phyloP scores from a whole-genome alignment of 2,888 invertebrate genomes.

The Eupithecia abbreviata region DNA sequence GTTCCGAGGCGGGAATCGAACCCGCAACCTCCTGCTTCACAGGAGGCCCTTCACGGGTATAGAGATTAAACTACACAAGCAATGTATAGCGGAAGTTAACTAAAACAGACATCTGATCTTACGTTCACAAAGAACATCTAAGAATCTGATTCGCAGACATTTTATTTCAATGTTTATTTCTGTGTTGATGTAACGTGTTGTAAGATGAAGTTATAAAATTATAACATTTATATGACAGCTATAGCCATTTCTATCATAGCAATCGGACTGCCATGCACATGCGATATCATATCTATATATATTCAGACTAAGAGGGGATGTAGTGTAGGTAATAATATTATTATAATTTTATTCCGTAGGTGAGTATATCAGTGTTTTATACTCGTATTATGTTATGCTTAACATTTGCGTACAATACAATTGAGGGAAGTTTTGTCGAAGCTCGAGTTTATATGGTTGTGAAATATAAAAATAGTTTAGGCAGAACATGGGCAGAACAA shows the following conservation, averaged over 20 bases:
- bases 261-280: neutral
- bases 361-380: neutral
- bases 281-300: neutral
- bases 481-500: neutral
- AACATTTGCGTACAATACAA: neutral
- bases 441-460: neutral
- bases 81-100: neutral
- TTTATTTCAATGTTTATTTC: neutral
- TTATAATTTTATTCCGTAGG: neutral
- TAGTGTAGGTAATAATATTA: no score
- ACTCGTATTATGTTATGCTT: no score
- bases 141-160: neutral
- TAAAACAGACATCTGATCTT: neutral
- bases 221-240: neutral
- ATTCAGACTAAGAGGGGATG: neutral
- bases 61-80: neutral
- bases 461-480: neutral
- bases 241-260: neutral
- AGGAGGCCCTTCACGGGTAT: neutral
- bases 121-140: neutral
- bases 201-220: neutral
- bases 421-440: neutral
- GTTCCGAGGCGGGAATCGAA: no score
- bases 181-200: no score
- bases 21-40: no score